Percentiles rank a stretch among this genome's conserved stretches.
phyloP scores from a whole-genome alignment of 2,888 invertebrate species.

The Drosophila neutralis region DNA sequence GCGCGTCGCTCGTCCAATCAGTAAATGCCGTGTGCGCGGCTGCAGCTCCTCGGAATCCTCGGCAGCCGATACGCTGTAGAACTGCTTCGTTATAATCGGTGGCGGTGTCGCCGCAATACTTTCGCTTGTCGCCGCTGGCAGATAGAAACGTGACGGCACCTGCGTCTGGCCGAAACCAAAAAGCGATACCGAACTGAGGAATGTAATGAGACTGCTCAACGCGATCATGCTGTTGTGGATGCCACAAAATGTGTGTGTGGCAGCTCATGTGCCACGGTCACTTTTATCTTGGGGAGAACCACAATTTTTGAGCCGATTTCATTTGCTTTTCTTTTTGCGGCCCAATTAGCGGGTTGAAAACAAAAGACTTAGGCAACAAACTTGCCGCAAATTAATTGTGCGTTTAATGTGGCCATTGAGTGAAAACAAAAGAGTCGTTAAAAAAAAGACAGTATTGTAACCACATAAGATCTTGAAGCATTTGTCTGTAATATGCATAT shows the following conservation, averaged over 20 bases:
- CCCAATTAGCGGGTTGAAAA: conserved; percentile 56
- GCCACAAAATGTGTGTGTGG: conserved; percentile 43
- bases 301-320: conserved; percentile 22
- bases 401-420: conserved; percentile 40
- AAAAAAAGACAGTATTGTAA: neutral
- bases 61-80: conserved; percentile 82
- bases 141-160: conserved; percentile 43
- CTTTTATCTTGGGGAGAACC: conserved; percentile 38
- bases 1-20: conserved; percentile 81
- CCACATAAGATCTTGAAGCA: conserved; percentile 22
- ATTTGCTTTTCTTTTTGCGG: neutral
- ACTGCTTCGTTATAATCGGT: conserved; percentile 83
- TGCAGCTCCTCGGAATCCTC: conserved; percentile 78
- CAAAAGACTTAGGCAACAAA: conserved; percentile 76
- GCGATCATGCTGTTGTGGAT: conserved; percentile 47
- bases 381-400: conserved; percentile 61
- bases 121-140: conserved; percentile 46
- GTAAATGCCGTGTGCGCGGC: conserved; percentile 69
- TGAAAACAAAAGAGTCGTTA: conserved; percentile 34
- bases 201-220: conserved; percentile 22
- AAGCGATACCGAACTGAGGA: neutral
- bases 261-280: neutral
- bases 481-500: conserved; percentile 7
- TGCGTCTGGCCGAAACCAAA: conserved; percentile 19
- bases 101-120: conserved; percentile 31